Percentiles rank a stretch among this genome's conserved stretches.
Conservation (phyloP, 2,113 vertebrate species). For the Chlorodrepanis virens region DNA sequence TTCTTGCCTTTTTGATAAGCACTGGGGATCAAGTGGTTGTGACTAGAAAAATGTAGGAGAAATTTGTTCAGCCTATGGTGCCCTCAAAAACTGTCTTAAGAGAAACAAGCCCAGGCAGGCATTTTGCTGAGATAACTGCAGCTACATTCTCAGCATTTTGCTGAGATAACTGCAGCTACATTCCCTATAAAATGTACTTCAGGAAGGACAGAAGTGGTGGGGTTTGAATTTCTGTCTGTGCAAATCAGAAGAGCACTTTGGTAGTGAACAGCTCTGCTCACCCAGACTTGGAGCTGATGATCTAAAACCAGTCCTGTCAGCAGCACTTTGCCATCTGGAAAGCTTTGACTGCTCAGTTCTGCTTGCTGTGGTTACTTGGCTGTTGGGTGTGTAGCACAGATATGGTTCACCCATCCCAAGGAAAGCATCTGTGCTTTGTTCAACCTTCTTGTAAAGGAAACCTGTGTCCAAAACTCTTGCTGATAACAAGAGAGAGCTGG, state of each 20-base stretch:
- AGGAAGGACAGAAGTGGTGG: not conserved
- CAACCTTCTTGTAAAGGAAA: not conserved
- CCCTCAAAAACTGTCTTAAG: not conserved
- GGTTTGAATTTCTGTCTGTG: not conserved
- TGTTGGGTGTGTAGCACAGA: not conserved
- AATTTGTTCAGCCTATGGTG: not conserved
- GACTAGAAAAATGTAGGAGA: not conserved
- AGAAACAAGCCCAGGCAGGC: not conserved
- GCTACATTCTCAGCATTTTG: not conserved
- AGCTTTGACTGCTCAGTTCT: not conserved
- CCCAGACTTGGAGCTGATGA: not conserved
- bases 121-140: not conserved
- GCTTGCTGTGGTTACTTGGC: not conserved
- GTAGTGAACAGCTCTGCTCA: not conserved
- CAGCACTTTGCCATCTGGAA: not conserved
- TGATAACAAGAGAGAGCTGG: not conserved
- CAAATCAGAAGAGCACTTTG: not conserved
- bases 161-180: not conserved
- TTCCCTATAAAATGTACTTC: not conserved
- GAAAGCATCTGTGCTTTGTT: not conserved
- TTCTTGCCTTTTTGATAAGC: not conserved
- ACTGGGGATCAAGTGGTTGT: not conserved
- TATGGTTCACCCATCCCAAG: not conserved
- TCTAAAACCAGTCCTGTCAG: not conserved
- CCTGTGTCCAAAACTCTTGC: accelerated